Conservation (phyloP, 92 coral and sea anemone species). For the Zoanthus sociatus region DNA sequence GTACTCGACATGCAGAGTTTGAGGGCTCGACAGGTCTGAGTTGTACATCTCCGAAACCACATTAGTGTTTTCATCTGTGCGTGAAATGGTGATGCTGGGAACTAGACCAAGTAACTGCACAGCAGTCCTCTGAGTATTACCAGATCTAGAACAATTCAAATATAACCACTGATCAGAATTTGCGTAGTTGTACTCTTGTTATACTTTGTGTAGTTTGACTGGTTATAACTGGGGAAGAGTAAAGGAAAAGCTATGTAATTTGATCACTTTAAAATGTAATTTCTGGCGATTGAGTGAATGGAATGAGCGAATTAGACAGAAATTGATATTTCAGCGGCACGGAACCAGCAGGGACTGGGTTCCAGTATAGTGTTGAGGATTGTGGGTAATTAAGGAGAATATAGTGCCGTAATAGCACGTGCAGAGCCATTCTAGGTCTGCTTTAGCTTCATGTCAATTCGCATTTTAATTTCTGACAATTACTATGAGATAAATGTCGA, state of each 20-base stretch:
- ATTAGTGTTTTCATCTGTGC: conserved; percentile 26
- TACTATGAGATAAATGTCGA: no score
- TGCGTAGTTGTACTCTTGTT: neutral
- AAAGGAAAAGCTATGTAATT: conserved; percentile 54
- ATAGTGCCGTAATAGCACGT: no score
- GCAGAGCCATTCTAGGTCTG: no score
- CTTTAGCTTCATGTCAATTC: no score
- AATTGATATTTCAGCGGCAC: no score
- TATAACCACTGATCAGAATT: conserved; percentile 1
- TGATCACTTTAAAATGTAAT: conserved; percentile 54
- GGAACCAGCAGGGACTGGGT: no score
- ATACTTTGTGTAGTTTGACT: conserved; percentile 26
- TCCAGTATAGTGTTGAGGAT: no score
- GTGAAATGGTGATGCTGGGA: conserved; percentile 38
- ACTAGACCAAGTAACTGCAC: conserved; percentile 53
- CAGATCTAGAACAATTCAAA: conserved; percentile 38
- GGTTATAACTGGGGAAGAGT: conserved; percentile 56
- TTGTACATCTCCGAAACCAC: conserved; percentile 17
- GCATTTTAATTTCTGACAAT: no score
- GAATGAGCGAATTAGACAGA: no score
- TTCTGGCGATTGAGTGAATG: no score
- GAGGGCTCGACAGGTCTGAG: conserved; percentile 18
- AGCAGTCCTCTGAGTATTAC: conserved; percentile 55
- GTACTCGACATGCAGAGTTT: conserved; percentile 49
- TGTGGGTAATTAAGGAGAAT: no score